Percentiles rank a stretch among this genome's conserved stretches.
phyloP scores from a whole-genome alignment of 2,888 invertebrate species.

The Euproctis similis region DNA sequence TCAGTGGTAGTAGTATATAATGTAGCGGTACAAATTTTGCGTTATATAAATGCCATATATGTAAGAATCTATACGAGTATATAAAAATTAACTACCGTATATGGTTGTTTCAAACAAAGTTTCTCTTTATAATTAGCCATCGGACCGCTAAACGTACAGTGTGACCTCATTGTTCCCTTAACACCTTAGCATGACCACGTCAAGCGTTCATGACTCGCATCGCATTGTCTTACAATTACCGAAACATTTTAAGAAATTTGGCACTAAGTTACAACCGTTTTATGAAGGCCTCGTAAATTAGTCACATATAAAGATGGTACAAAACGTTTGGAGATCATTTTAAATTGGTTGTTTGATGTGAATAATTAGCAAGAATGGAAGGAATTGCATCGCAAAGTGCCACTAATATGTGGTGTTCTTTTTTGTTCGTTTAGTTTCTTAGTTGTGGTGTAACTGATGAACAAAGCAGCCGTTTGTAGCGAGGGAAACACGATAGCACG shows the following conservation, averaged over 20 bases:
- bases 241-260: constrained; percentile 63
- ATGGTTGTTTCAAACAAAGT: constrained; percentile 12
- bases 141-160: constrained; percentile 23
- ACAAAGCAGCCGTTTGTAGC: constrained; percentile 49
- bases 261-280: constrained; percentile 41
- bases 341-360: constrained; percentile 12
- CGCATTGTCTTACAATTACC: constrained; percentile 68
- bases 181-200: constrained; percentile 46
- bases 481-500: constrained; percentile 64
- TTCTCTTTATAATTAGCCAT: constrained; percentile 26
- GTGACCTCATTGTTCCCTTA: constrained; percentile 49
- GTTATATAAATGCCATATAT: too few species aligned
- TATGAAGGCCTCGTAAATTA: constrained; percentile 20
- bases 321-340: constrained; percentile 15
- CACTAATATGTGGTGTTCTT: constrained; percentile 57
- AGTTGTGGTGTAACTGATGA: constrained; percentile 29
- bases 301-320: constrained; percentile 6
- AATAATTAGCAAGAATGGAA: constrained; percentile 55
- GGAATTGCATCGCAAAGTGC: constrained; percentile 64
- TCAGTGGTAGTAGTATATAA: too few species aligned
- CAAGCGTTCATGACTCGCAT: constrained; percentile 56
- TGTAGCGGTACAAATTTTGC: neutral
- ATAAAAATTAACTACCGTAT: constrained; percentile 2
- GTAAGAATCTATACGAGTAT: too few species aligned
- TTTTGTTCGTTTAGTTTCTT: too few species aligned